These are phyloP conservation scores for Pluvialis apricaria DNA, from an alignment of 2,113 vertebrate species.

Conservation along the genomic window DNA sequence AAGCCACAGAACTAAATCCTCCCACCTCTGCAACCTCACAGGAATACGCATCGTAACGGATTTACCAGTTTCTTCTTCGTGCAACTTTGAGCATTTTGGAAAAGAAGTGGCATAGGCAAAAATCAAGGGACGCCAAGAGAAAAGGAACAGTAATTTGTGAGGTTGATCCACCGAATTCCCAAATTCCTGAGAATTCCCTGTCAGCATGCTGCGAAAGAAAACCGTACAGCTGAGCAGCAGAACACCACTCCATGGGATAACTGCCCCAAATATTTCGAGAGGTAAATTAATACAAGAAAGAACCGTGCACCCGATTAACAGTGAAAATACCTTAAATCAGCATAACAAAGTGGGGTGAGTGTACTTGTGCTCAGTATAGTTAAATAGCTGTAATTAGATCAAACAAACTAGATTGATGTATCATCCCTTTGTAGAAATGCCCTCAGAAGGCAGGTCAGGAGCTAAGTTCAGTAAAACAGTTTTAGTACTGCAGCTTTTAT, in stretches of 20 bases:
- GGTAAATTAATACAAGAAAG: constrained; percentile 24
- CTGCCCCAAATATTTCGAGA: not conserved
- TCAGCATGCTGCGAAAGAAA: not conserved
- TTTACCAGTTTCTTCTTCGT: not conserved
- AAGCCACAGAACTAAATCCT: not conserved
- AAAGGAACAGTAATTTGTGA: not conserved
- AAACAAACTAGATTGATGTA: constrained; percentile 29
- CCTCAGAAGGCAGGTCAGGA: constrained; percentile 55
- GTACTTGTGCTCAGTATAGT: constrained; percentile 10
- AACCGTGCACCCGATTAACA: constrained; percentile 7
- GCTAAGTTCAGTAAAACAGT: constrained; percentile 44
- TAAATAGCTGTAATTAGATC: constrained; percentile 65
- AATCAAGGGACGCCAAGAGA: not conserved
- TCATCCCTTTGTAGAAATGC: constrained; percentile 51
- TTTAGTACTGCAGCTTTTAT: constrained; percentile 40
- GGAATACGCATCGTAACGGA: not conserved
- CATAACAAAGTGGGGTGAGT: constrained; percentile 52
- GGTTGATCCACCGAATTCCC: not conserved
- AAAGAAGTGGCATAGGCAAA: not conserved
- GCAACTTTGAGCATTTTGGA: not conserved
- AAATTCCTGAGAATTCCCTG: not conserved
- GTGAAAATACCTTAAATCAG: constrained; percentile 56
- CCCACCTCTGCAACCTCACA: not conserved
- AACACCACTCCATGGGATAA: not conserved
- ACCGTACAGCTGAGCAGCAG: not conserved